These are phyloP conservation scores for Cheilosia impressa DNA, from an alignment of 2,888 invertebrate species.

Conservation along the genomic window DNA sequence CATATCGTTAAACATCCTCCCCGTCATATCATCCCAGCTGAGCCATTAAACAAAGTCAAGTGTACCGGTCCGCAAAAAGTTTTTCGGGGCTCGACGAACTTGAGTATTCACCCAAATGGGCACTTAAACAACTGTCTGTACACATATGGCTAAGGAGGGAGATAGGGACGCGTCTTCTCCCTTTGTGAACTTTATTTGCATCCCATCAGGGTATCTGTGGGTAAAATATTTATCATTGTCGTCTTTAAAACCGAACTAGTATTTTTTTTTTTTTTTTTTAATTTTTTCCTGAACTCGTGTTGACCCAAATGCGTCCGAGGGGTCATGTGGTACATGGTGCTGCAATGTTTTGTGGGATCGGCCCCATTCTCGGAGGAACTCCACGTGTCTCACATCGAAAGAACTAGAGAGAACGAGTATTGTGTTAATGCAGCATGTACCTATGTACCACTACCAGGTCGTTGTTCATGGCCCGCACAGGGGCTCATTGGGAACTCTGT, in stretches of 20 bases:
- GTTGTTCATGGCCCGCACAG: slow-evolving; percentile 47
- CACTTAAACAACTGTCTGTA: slow-evolving; percentile 61
- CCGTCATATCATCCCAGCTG: slow-evolving; percentile 65
- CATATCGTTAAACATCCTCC: slow-evolving; percentile 41
- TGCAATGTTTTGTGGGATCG: slow-evolving; percentile 44
- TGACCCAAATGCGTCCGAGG: slow-evolving; percentile 47
- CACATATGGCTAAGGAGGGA: slow-evolving; percentile 7
- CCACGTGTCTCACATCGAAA: slow-evolving; percentile 26
- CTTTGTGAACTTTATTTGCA: slow-evolving; percentile 45
- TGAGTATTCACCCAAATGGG: slow-evolving; percentile 67
- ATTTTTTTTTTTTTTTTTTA: neutral
- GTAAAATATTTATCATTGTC: slow-evolving; percentile 12
- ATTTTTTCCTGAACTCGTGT: neutral
- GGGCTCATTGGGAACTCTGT: slow-evolving; percentile 69
- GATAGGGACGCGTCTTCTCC: slow-evolving; percentile 6
- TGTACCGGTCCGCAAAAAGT: slow-evolving; percentile 53
- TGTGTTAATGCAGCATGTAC: neutral
- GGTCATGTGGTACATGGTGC: slow-evolving; percentile 30
- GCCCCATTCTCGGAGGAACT: slow-evolving; percentile 45
- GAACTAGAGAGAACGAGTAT: neutral
- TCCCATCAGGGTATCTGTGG: slow-evolving; percentile 11
- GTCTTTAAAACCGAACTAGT: slow-evolving; percentile 10
- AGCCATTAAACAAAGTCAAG: slow-evolving; percentile 63
- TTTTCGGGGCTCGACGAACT: slow-evolving; percentile 34
- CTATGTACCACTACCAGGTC: slow-evolving; percentile 39